Conservation (phyloP, 2,113 vertebrate species). For the Phocoena sinus region DNA sequence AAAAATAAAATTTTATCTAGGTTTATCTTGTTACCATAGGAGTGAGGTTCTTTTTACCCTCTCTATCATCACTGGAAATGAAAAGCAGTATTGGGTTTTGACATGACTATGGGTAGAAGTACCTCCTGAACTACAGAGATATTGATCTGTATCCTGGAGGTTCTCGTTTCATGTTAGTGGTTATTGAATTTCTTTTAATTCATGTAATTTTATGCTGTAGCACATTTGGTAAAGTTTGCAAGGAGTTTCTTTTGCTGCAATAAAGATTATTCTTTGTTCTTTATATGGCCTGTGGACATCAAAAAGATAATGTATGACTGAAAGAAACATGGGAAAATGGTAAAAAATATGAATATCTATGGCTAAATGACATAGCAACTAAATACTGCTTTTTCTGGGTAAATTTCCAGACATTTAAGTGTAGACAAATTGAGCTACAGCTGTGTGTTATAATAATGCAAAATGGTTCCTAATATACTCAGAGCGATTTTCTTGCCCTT, state of each 20-base stretch:
- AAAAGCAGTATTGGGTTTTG: background rate
- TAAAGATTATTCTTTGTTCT: background rate
- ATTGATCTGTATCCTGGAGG: background rate
- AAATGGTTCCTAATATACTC: background rate
- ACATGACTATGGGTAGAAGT: background rate
- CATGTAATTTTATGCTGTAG: background rate
- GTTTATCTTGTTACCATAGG: background rate
- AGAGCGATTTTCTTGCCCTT: background rate
- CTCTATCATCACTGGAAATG: background rate
- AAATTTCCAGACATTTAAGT: background rate
- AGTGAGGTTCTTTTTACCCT: background rate
- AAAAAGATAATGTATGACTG: background rate
- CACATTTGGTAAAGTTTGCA: background rate
- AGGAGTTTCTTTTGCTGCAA: background rate
- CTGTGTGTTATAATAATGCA: background rate
- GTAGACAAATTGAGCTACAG: background rate
- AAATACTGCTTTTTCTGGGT: background rate
- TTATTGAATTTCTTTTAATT: background rate
- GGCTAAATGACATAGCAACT: background rate
- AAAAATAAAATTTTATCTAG: background rate
- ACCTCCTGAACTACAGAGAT: background rate
- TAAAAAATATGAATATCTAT: background rate
- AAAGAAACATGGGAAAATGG: background rate
- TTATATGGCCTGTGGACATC: background rate
- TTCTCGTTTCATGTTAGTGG: background rate